A percentile compares a stretch with the other conserved stretches of the same genome.
phyloP scores from a whole-genome alignment of 2,797 vertebrate species.

The Pteronotus mesoamericanus region DNA sequence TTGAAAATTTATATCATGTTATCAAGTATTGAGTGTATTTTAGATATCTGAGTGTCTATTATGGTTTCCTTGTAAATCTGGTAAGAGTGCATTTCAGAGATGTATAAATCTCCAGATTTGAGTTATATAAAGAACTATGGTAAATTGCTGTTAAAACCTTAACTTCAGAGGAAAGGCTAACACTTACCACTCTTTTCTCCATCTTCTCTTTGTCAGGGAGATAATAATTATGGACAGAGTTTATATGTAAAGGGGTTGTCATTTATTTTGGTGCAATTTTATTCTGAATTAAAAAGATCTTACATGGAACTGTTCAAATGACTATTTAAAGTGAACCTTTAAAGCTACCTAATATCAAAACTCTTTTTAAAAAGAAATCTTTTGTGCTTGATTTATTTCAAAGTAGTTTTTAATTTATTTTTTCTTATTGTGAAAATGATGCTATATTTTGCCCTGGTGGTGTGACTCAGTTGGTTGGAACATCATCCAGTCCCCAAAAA shows the following conservation, averaged over 20 bases:
- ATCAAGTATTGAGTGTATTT: neutral
- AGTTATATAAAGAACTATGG: neutral
- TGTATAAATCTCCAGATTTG: neutral
- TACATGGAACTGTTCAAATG: neutral
- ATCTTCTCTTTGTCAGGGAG: neutral
- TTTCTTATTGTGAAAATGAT: conserved; percentile 1
- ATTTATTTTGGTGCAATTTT: conserved; percentile 17
- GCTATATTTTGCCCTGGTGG: neutral
- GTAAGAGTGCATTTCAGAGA: neutral
- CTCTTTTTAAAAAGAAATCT: conserved; percentile 29
- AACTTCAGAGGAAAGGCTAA: neutral
- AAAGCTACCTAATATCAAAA: neutral
- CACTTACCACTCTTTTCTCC: neutral
- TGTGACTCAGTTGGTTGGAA: neutral
- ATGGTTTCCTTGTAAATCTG: neutral
- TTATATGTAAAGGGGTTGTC: neutral
- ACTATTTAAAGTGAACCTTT: conserved; percentile 26
- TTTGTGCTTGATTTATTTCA: conserved; percentile 23
- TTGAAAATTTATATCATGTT: neutral
- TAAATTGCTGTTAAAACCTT: conserved; percentile 13
- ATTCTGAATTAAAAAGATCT: conserved; percentile 20
- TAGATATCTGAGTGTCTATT: neutral
- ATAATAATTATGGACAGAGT: neutral
- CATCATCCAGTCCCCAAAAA: neutral
- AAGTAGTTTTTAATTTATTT: neutral